Conservation (phyloP, 1,140 invertebrate genomes). For the Caerostris extrusa region DNA sequence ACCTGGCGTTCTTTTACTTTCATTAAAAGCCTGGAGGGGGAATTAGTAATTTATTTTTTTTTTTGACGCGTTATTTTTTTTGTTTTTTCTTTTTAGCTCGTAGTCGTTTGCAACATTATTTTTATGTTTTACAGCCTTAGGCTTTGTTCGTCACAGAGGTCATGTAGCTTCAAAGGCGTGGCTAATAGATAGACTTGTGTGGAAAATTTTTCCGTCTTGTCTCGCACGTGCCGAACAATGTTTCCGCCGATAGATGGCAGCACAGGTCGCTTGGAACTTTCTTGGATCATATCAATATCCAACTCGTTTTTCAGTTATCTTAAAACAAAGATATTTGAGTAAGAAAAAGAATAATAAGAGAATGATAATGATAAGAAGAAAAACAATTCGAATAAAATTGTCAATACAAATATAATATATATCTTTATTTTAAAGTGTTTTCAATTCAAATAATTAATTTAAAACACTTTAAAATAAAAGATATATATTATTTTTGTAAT, state of each 20-base stretch:
- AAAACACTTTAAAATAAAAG: too few relatives aligned
- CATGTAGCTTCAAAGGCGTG: constrained; percentile 55
- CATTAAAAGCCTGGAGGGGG: constrained; percentile 39
- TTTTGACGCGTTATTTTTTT: constrained; percentile 30
- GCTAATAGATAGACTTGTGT: constrained; percentile 36
- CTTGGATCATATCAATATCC: too few relatives aligned
- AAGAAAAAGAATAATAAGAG: too few relatives aligned
- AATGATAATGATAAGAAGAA: too few relatives aligned
- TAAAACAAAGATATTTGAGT: too few relatives aligned
- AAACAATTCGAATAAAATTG: too few relatives aligned
- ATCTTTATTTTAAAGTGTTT: too few relatives aligned
- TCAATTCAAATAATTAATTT: too few relatives aligned
- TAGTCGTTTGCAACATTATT: constrained; percentile 18
- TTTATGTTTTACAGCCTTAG: constrained; percentile 19
- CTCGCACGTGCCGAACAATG: constrained; percentile 25
- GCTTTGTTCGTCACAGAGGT: constrained; percentile 39
- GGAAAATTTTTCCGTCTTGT: constrained; percentile 47
- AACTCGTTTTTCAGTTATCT: too few relatives aligned
- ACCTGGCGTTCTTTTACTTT: constrained; percentile 72
- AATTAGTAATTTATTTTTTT: constrained; percentile 55
- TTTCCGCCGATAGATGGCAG: constrained; percentile 56
- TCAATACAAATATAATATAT: too few relatives aligned
- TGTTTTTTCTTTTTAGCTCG: constrained; percentile 14
- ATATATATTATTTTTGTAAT: too few relatives aligned
- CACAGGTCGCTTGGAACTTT: constrained; percentile 50